phyloP scores from a whole-genome alignment of 2,797 vertebrate genomes.

The Eutrigla gurnardus region DNA sequence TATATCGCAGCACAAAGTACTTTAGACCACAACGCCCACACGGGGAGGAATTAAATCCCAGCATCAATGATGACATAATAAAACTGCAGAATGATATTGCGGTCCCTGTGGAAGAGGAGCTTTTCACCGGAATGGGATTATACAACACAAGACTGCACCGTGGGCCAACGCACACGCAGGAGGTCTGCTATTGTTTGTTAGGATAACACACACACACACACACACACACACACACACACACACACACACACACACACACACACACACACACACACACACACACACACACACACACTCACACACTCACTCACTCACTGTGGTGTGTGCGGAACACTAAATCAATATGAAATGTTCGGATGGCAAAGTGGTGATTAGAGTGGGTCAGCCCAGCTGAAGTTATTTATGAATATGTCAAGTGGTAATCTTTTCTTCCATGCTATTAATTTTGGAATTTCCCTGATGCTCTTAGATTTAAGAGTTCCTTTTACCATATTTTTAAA shows the following conservation, averaged over 20 bases:
- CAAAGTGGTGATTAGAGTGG: not conserved
- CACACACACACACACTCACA: not conserved
- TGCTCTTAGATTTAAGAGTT: not conserved
- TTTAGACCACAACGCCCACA: conserved; percentile 63
- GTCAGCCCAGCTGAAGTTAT: not conserved
- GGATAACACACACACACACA: conserved; percentile 20
- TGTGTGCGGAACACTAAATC: conserved; percentile 7
- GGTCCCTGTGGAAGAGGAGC: conserved; percentile 47
- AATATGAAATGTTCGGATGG: not conserved
- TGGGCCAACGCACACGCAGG: conserved; percentile 31
- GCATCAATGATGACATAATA: conserved; percentile 79
- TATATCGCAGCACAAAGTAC: conserved; percentile 68
- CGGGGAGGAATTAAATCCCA: conserved; percentile 74
- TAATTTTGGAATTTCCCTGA: not conserved
- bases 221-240: too few species aligned
- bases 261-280: not conserved
- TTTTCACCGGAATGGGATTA: conserved; percentile 66
- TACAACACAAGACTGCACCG: conserved; percentile 56
- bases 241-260: too few species aligned
- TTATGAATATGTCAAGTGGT: not conserved
- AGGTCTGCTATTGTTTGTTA: conserved; percentile 16
- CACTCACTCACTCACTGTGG: not conserved
- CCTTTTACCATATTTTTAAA: not conserved
- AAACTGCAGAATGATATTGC: conserved; percentile 69
- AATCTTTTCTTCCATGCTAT: not conserved